Base-by-base conservation (phyloP, 2,888 invertebrate genomes). In the Sclerodermus sp. region DNA sequence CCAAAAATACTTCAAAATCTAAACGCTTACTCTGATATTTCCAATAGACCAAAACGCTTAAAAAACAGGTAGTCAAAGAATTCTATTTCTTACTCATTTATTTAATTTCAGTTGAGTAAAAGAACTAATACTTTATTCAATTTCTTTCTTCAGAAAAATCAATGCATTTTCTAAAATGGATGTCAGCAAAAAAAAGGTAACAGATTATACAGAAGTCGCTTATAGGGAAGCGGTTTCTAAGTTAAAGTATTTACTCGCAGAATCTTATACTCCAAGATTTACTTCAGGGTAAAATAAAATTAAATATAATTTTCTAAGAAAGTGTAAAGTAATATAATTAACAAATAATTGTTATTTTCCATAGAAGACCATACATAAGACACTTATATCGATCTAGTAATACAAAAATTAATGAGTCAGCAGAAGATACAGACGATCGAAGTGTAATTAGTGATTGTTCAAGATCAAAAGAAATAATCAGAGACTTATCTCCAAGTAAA, bases 221-320 rank as follows among this genome's bases (percentile, higher is more conserved):
- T 91, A 93, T 70, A 87, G 89, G 61, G 92, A 92, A 76, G 92
- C 92, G 12, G 91, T 92, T 3, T 87, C 87, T 0, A 87, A 91
- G 54, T 79, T 93, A 43, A 85, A 90, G 73, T 86, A 89, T 67
- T 83, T 91, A 58, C 76, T 92, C 53, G 87, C 89, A 0, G 91
- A 91, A 60, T 89, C 89, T 56, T 90, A 89, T 68, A 82, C 85
- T 23, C 83, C 89, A 53, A 79, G 81, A 51, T 64, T 74, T 15
- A 58, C 58, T 4, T 44, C 60, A 9, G 60, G 68, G 70, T 70
- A 62, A 44, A n/a, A n/a, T n/a, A n/a, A n/a, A n/a, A n/a, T n/a
- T 23, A 23, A 23, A 23, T 23, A 5, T 23, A 23, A 5, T 23
- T 23, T 5, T 8, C 23, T 5, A 23, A 23, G 8, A 23, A 23